Evolutionary conservation across 2,113 vertebrate genomes (phyloP).

Genomic region (Perca schrenkii): DNA sequence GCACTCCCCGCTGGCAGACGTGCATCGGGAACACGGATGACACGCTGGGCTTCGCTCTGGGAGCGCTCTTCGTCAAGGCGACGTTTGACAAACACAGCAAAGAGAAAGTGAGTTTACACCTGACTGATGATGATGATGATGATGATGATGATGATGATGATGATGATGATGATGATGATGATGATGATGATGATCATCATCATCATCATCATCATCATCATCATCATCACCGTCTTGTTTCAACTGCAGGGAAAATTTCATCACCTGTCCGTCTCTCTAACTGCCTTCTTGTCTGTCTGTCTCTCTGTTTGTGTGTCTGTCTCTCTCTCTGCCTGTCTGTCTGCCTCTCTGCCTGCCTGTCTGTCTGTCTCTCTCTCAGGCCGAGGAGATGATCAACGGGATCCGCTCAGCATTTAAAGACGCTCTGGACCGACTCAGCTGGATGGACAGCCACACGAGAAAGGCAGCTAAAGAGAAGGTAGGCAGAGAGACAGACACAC

Average conservation of each 20-base stretch:
- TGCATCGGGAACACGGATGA: slow-evolving; percentile 97
- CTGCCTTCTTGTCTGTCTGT: too few relatives aligned
- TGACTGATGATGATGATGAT: not conserved
- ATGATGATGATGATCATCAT: too few relatives aligned
- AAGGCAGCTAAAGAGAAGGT: slow-evolving; percentile 97
- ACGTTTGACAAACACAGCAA: slow-evolving; percentile 97
- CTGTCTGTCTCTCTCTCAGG: slow-evolving; percentile 77
- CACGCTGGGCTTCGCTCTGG: slow-evolving; percentile 95
- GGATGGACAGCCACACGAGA: slow-evolving; percentile 95
- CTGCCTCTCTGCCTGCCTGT: too few relatives aligned
- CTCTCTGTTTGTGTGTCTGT: too few relatives aligned
- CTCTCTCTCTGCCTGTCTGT: too few relatives aligned
- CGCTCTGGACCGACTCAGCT: slow-evolving; percentile 88
- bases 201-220: too few relatives aligned
- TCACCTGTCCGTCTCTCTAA: too few relatives aligned
- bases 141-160: too few relatives aligned
- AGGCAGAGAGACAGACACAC: not conserved
- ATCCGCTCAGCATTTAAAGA: slow-evolving; percentile 93
- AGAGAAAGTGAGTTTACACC: slow-evolving; percentile 83
- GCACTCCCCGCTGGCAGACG: slow-evolving; percentile 96
- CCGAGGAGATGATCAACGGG: slow-evolving; percentile 95
- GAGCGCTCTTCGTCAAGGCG: slow-evolving; percentile 96
- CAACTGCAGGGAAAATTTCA: too few relatives aligned
- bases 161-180: too few relatives aligned
- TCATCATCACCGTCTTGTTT: too few relatives aligned